A percentile compares a stretch with the other conserved stretches of the same genome.
Evolutionary conservation across 2,888 invertebrate species (phyloP).

Genomic region (Dilophus febrilis): DNA sequence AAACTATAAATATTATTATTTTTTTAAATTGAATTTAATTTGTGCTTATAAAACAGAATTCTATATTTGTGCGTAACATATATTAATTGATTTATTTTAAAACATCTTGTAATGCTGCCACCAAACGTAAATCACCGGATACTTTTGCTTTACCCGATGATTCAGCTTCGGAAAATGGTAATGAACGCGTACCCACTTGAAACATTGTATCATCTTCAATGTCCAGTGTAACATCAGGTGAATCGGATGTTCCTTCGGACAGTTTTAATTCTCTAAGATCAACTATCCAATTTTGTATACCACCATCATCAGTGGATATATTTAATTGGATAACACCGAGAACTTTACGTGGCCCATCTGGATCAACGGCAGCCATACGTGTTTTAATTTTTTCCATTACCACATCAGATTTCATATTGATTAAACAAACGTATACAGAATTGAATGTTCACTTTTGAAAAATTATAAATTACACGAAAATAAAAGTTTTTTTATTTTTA

Average conservation of each 20-base stretch:
- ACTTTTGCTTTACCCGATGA: slow-evolving; percentile 4
- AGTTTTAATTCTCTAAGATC: slow-evolving; percentile 7
- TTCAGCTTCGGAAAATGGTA: slow-evolving; percentile 3
- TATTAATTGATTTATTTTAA: too few relatives aligned
- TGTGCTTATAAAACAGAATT: too few relatives aligned
- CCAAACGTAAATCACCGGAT: slow-evolving; percentile 4
- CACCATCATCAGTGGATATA: slow-evolving; percentile 4
- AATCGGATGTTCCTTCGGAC: slow-evolving; percentile 1
- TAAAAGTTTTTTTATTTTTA: too few relatives aligned
- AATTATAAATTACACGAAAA: too few relatives aligned
- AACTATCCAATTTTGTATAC: slow-evolving; percentile 1
- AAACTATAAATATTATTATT: too few relatives aligned
- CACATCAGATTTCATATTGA: slow-evolving; percentile 5
- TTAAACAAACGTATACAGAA: too few relatives aligned
- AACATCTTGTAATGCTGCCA: slow-evolving; percentile 1
- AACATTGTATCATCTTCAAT: slow-evolving; percentile 5
- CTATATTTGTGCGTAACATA: too few relatives aligned
- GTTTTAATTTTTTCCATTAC: slow-evolving; percentile 8
- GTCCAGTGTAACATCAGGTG: slow-evolving; percentile 6
- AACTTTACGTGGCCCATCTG: slow-evolving; percentile 7
- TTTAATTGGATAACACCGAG: slow-evolving; percentile 8
- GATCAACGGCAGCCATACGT: slow-evolving; percentile 7
- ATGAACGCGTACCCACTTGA: slow-evolving; percentile 2
- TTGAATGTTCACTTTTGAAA: too few relatives aligned
- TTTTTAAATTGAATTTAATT: too few relatives aligned